Conservation (phyloP, 2,888 invertebrate genomes). For the Anaspis maculata region DNA sequence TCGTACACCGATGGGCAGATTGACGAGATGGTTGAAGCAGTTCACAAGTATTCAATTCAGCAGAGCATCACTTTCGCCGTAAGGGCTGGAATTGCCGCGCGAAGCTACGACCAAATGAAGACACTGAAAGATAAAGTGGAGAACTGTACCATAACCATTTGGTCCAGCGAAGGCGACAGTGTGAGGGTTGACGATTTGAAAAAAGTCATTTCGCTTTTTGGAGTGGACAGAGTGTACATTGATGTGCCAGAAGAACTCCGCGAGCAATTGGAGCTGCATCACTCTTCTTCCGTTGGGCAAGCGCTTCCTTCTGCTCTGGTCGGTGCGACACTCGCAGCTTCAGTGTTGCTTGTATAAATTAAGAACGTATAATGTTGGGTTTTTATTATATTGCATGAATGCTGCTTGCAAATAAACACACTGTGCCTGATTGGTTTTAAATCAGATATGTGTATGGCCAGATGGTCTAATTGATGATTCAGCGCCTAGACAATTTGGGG, state of each 20-base stretch:
- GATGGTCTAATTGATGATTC: too few relatives aligned
- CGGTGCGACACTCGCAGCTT: too few relatives aligned
- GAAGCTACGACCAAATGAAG: constrained; percentile 54
- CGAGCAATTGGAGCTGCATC: neutral
- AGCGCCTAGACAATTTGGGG: too few relatives aligned
- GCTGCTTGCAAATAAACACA: too few relatives aligned
- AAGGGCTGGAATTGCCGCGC: constrained; percentile 59
- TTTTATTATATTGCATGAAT: too few relatives aligned
- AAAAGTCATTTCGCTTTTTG: constrained; percentile 57
- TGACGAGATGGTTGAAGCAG: constrained; percentile 55
- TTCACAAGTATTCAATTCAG: constrained; percentile 49
- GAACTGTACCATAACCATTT: constrained; percentile 66
- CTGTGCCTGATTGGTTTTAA: too few relatives aligned
- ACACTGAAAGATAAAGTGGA: constrained; percentile 49
- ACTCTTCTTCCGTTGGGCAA: neutral
- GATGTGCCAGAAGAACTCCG: constrained; percentile 59
- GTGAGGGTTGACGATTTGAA: constrained; percentile 60
- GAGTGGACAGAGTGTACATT: constrained; percentile 61
- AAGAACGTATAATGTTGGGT: too few relatives aligned
- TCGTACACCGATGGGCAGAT: constrained; percentile 59
- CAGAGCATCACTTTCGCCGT: constrained; percentile 76
- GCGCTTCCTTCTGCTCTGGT: too few relatives aligned
- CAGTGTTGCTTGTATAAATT: too few relatives aligned
- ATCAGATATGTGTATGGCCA: too few relatives aligned
- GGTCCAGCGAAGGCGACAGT: constrained; percentile 61